phyloP scores from a whole-genome alignment of 1,140 invertebrate genomes.

The Xylocopa sonorina region DNA sequence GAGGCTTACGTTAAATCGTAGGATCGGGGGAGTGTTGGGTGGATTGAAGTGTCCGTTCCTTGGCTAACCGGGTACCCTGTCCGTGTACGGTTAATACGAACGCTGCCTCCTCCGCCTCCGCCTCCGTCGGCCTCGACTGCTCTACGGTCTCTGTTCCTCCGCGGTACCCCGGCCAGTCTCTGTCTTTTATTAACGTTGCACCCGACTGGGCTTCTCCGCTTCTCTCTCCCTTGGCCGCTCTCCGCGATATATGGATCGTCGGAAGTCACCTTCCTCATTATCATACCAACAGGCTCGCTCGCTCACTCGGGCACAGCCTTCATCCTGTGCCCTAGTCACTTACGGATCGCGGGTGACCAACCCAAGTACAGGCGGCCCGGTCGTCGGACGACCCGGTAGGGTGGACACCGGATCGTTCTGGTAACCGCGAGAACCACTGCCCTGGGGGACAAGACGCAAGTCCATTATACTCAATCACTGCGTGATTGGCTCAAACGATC shows the following conservation, averaged over 20 bases:
- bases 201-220: conserved; percentile 31
- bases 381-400: conserved; percentile 43
- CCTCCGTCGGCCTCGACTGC: conserved; percentile 49
- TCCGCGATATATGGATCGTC: conserved; percentile 78
- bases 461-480: conserved; percentile 82
- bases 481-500: conserved; percentile 82
- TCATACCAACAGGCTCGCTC: conserved; percentile 78
- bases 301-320: conserved; percentile 79
- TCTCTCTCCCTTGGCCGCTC: conserved; percentile 38
- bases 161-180: conserved; percentile 11
- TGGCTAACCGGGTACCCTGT: conserved; percentile 73
- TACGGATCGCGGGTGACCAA: conserved; percentile 77
- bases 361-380: conserved; percentile 69
- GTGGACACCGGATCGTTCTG: conserved; percentile 33
- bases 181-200: conserved; percentile 25
- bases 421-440: conserved; percentile 76
- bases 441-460: conserved; percentile 82
- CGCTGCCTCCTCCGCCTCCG: conserved; percentile 48
- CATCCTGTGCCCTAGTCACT: conserved; percentile 81
- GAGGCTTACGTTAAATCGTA: conserved; percentile 60
- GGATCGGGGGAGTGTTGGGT: conserved; percentile 64
- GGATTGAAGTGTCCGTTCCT: conserved; percentile 81
- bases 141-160: conserved; percentile 61
- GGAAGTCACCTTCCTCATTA: conserved; percentile 83
- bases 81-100: conserved; percentile 21